phyloP scores from a whole-genome alignment of 2,113 vertebrate species.

The Electrona antarctica region DNA sequence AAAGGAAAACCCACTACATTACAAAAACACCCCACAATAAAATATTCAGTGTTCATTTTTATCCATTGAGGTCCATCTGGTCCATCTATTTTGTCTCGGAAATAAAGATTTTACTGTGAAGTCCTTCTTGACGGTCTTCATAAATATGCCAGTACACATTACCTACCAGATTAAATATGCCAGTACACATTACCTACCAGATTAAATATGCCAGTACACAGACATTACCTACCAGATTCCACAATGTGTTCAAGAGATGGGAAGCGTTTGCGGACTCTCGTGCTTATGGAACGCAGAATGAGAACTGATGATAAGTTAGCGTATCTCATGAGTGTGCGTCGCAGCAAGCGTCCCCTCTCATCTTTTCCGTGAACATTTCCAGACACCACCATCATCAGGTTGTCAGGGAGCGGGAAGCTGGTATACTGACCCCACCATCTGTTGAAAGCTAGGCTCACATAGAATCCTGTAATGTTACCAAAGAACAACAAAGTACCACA shows the following conservation, averaged over 20 bases:
- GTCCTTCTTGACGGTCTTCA: too few relatives aligned
- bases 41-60: too few relatives aligned
- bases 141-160: too few relatives aligned
- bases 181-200: too few relatives aligned
- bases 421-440: constrained; percentile 94
- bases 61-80: too few relatives aligned
- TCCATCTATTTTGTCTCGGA: too few relatives aligned
- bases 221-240: constrained; percentile 83
- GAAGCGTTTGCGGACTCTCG: constrained; percentile 85
- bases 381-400: constrained; percentile 90
- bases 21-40: too few relatives aligned
- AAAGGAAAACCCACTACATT: too few relatives aligned
- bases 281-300: constrained; percentile 89
- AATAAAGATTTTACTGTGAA: too few relatives aligned
- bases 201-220: too few relatives aligned
- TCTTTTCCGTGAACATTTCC: constrained; percentile 87
- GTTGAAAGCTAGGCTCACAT: constrained; percentile 86
- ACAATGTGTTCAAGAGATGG: constrained; percentile 86
- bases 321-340: constrained; percentile 86
- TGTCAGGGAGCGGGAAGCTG: constrained; percentile 90
- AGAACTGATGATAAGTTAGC: constrained; percentile 87
- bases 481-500: not conserved
- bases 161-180: constrained; percentile 76
- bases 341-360: constrained; percentile 84
- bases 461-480: constrained; percentile 80